Evolutionary conservation across 2,113 vertebrate genomes (phyloP).

Genomic region (Addax nasomaculatus): DNA sequence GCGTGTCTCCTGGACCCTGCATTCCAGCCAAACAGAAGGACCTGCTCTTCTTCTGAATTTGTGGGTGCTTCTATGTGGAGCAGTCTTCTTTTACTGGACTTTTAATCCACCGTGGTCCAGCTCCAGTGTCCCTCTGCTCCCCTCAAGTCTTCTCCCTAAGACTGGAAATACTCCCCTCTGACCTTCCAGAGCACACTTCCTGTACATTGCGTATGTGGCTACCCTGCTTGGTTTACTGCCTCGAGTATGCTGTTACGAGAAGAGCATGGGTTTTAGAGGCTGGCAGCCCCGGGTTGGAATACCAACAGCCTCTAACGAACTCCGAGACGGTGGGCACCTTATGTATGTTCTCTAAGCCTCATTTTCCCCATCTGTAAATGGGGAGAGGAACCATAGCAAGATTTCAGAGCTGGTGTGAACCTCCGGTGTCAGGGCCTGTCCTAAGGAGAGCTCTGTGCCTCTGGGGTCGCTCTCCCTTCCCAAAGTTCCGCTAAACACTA

Average conservation of each 20-base stretch:
- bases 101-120: not conserved
- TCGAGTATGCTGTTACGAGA: rapidly evolving
- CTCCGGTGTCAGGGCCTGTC: rapidly evolving
- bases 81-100: not conserved
- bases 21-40: not conserved
- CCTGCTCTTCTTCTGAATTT: not conserved
- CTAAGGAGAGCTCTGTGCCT: rapidly evolving
- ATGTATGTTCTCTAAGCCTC: not conserved
- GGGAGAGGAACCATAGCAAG: not conserved
- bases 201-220: rapidly evolving
- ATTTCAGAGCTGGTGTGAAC: not conserved
- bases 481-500: rapidly evolving
- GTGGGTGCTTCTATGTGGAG: not conserved
- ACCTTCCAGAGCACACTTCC: too few relatives aligned
- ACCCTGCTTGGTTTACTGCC: not conserved
- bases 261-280: not conserved
- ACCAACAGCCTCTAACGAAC: not conserved
- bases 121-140: not conserved
- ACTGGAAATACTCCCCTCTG: not conserved
- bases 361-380: not conserved
- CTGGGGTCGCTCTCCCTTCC: rapidly evolving
- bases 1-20: not conserved
- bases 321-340: not conserved
- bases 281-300: too few relatives aligned
- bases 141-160: not conserved